Percentiles rank a stretch among this genome's conserved stretches.
These are phyloP conservation scores for Grammomys dolichurus DNA, from an alignment of 2,113 vertebrate species.

Conservation along the genomic window DNA sequence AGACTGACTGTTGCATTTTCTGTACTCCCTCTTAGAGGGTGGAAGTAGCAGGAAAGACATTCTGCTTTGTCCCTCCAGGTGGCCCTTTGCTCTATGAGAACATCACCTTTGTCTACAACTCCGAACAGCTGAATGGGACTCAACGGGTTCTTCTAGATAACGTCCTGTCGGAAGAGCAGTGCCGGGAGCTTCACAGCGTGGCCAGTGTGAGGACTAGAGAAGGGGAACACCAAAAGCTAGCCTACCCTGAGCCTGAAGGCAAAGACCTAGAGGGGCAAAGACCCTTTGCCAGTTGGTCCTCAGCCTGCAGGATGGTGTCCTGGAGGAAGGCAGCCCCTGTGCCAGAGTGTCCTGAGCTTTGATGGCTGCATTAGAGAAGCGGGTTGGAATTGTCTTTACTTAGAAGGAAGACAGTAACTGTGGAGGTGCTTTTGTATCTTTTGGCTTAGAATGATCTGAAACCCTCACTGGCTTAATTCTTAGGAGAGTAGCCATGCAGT, in stretches of 20 bases:
- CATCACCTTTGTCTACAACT: constrained; percentile 93
- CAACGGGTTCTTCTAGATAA: constrained; percentile 96
- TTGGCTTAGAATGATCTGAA: background rate
- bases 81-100: constrained; percentile 92
- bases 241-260: background rate
- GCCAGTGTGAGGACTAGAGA: constrained; percentile 90
- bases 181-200: constrained; percentile 91
- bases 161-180: constrained; percentile 93
- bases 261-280: background rate
- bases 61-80: constrained; percentile 85
- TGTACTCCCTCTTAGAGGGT: background rate
- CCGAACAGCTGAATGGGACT: constrained; percentile 93
- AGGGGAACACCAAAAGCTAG: accelerated
- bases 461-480: background rate
- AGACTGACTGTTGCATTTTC: background rate
- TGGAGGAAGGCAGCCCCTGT: accelerated
- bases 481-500: background rate
- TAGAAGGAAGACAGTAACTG: no score
- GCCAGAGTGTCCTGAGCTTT: background rate
- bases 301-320: constrained; percentile 68
- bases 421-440: background rate
- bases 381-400: background rate
- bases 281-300: background rate
- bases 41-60: background rate
- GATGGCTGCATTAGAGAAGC: background rate